phyloP scores from a whole-genome alignment of 2,797 vertebrate species.

The Lemur catta region DNA sequence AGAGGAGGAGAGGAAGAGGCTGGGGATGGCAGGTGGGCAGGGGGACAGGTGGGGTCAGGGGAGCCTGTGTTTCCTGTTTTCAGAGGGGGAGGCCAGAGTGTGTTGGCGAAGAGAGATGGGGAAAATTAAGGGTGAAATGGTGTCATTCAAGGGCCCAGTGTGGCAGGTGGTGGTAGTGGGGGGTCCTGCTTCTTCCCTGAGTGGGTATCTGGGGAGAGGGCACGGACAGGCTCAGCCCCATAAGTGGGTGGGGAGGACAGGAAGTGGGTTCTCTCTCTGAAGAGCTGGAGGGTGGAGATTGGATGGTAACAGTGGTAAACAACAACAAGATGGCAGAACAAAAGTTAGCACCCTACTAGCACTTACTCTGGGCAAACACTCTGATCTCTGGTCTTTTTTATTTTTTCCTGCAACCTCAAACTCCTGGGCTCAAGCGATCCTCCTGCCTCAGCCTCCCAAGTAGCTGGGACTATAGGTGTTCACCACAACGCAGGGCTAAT shows the following conservation, averaged over 20 bases:
- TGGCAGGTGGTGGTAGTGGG: background rate
- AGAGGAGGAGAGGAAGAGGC: background rate
- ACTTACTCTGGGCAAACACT: too few species aligned
- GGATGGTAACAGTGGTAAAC: background rate
- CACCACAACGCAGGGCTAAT: background rate
- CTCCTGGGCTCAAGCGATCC: background rate
- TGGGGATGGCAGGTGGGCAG: background rate
- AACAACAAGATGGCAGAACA: background rate
- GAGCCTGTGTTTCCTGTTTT: slow-evolving; percentile 4
- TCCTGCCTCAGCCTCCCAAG: background rate
- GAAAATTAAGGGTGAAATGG: background rate
- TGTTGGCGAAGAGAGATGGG: background rate
- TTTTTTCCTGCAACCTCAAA: background rate
- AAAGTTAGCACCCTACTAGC: background rate
- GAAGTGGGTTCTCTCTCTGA: background rate
- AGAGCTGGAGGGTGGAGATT: background rate
- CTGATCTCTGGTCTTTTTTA: background rate
- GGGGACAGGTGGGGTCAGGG: background rate
- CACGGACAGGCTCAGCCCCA: background rate
- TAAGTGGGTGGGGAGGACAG: background rate
- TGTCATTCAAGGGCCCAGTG: too few species aligned
- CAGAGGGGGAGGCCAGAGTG: background rate
- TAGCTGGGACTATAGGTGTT: background rate
- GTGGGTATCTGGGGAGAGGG: background rate
- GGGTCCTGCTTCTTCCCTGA: background rate